Conservation (phyloP, 2,888 invertebrate species). For the Bruchidius siliquastri region DNA sequence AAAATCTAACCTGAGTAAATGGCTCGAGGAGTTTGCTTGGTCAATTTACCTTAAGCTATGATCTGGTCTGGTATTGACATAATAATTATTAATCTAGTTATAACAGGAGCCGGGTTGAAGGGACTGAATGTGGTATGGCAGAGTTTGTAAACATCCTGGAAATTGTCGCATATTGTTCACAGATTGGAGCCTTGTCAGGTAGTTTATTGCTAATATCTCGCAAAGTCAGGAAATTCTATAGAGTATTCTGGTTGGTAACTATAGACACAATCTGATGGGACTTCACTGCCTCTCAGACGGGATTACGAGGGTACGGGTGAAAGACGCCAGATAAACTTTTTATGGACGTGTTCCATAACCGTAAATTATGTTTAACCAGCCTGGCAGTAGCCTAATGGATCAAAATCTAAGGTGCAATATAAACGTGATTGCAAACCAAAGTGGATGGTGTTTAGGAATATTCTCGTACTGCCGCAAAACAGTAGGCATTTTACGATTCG, state of each 20-base stretch:
- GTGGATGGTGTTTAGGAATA: background rate
- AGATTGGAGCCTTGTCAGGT: background rate
- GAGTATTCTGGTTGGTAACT: background rate
- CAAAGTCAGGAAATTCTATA: background rate
- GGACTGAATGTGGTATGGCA: background rate
- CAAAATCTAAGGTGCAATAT: background rate
- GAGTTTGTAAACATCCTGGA: background rate
- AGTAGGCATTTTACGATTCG: no score
- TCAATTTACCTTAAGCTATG: no score
- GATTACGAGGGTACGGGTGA: background rate
- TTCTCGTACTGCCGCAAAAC: no score
- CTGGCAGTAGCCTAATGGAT: background rate
- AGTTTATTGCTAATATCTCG: background rate
- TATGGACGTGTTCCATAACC: background rate
- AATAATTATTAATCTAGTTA: no score
- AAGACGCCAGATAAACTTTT: background rate
- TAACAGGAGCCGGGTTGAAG: no score
- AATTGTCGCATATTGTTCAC: background rate
- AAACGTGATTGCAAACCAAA: background rate
- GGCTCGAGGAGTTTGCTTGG: no score
- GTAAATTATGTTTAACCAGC: background rate
- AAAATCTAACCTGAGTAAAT: no score
- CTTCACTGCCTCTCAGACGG: background rate
- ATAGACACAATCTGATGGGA: background rate
- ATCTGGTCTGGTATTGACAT: no score